phyloP scores from a whole-genome alignment of 1,140 invertebrate species.

The Lerema accius region DNA sequence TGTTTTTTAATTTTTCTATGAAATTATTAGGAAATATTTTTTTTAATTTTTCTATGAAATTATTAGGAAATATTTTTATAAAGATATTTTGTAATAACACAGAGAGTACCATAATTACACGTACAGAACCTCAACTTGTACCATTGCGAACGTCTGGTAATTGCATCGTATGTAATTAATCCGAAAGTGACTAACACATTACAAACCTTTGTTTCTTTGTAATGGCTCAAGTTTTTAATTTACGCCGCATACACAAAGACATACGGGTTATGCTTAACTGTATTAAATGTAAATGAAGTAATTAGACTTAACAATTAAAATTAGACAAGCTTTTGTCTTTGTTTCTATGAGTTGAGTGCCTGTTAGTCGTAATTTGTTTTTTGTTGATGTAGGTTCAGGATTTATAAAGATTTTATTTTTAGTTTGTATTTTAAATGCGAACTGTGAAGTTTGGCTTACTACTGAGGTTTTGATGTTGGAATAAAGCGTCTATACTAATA shows the following conservation, averaged over 20 bases:
- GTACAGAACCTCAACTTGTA: slow-evolving; percentile 7
- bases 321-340: slow-evolving; percentile 17
- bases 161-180: slow-evolving; percentile 59
- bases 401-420: not conserved
- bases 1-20: no score
- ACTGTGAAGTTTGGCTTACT: no score
- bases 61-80: no score
- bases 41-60: no score
- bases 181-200: slow-evolving; percentile 52
- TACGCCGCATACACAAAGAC: slow-evolving; percentile 28
- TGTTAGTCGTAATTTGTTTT: not conserved
- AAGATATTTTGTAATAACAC: no score
- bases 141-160: slow-evolving; percentile 41
- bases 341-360: no score
- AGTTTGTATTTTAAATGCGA: no score
- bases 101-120: no score
- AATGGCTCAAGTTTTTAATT: slow-evolving; percentile 43
- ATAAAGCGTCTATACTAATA: no score
- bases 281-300: slow-evolving; percentile 23
- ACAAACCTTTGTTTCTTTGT: slow-evolving; percentile 59
- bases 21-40: no score
- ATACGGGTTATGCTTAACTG: slow-evolving; percentile 2
- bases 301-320: slow-evolving; percentile 24
- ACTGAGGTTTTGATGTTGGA: no score
- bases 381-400: slow-evolving; percentile 21